phyloP scores from a whole-genome alignment of 2,888 invertebrate genomes.

The Rhagonycha fulva region DNA sequence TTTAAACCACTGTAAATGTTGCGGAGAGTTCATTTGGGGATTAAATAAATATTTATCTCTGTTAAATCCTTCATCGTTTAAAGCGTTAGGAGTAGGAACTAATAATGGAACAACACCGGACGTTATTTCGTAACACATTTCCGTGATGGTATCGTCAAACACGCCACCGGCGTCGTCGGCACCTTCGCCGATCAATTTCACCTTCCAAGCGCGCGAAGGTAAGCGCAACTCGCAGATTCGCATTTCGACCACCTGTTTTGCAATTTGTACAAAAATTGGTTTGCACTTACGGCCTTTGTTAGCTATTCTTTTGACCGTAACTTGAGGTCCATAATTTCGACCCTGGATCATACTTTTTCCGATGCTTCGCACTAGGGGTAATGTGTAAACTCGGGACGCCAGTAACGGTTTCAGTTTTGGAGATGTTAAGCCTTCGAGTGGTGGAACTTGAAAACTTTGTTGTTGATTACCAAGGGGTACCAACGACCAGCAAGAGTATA shows the following conservation, averaged over 20 bases:
- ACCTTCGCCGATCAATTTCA: constrained; percentile 67
- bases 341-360: constrained; percentile 71
- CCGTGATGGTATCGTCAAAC: constrained; percentile 71
- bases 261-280: constrained; percentile 66
- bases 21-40: constrained; percentile 59
- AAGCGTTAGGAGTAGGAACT: constrained; percentile 65
- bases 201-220: constrained; percentile 69
- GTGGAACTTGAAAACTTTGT: constrained; percentile 51
- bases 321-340: constrained; percentile 68
- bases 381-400: constrained; percentile 63
- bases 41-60: constrained; percentile 65
- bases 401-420: constrained; percentile 59
- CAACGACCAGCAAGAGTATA: constrained; percentile 63
- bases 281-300: constrained; percentile 60
- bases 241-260: constrained; percentile 65
- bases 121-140: constrained; percentile 68
- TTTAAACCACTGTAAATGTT: constrained; percentile 63
- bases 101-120: constrained; percentile 62
- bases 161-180: constrained; percentile 73
- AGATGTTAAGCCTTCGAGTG: constrained; percentile 54
- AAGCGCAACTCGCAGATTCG: constrained; percentile 62
- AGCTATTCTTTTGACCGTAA: constrained; percentile 64
- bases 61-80: constrained; percentile 66
- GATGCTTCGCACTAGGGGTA: constrained; percentile 65
- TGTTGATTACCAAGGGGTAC: constrained; percentile 57